Evolutionary conservation across 2,797 vertebrate genomes (phyloP).

Genomic region (Microcaecilia unicolor): DNA sequence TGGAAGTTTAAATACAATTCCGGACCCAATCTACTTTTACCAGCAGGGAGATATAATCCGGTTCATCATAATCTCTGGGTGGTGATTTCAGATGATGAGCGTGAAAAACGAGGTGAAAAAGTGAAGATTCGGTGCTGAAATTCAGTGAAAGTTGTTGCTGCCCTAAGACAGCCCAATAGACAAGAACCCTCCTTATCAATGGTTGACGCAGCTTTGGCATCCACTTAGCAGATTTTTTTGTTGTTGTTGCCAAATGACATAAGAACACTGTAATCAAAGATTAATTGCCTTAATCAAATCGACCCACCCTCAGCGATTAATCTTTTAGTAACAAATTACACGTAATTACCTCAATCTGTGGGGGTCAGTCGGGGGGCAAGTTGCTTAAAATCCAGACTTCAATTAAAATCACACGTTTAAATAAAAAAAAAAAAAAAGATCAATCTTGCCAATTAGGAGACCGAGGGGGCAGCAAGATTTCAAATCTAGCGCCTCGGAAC

Average conservation of each 20-base stretch:
- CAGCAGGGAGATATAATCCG: too few species aligned
- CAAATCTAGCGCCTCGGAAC: too few species aligned
- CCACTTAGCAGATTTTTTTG: rapidly evolving
- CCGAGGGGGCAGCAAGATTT: too few species aligned
- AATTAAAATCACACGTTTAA: slow-evolving; percentile 6
- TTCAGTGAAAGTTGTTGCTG: slow-evolving; percentile 14
- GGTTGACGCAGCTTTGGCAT: too few species aligned
- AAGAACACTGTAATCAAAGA: slow-evolving; percentile 37
- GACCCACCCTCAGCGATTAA: slow-evolving; percentile 44
- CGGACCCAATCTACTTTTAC: too few species aligned
- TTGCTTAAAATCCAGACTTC: background rate
- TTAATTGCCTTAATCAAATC: slow-evolving; percentile 54
- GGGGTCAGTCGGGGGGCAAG: slow-evolving; percentile 20
- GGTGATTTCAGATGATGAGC: too few species aligned
- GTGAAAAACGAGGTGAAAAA: too few species aligned
- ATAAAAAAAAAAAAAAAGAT: slow-evolving; percentile 4
- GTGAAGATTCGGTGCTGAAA: too few species aligned
- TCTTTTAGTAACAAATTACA: slow-evolving; percentile 49
- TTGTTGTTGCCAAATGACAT: slow-evolving; percentile 19
- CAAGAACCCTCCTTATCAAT: too few species aligned
- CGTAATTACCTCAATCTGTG: slow-evolving; percentile 33
- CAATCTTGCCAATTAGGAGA: slow-evolving; percentile 8
- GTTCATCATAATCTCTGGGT: too few species aligned
- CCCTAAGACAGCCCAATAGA: too few species aligned
- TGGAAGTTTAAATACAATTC: too few species aligned